Percentiles rank a stretch among this genome's conserved stretches.
These are phyloP conservation scores for Nephrotoma appendiculata DNA, from an alignment of 2,888 invertebrate species.

Conservation along the genomic window DNA sequence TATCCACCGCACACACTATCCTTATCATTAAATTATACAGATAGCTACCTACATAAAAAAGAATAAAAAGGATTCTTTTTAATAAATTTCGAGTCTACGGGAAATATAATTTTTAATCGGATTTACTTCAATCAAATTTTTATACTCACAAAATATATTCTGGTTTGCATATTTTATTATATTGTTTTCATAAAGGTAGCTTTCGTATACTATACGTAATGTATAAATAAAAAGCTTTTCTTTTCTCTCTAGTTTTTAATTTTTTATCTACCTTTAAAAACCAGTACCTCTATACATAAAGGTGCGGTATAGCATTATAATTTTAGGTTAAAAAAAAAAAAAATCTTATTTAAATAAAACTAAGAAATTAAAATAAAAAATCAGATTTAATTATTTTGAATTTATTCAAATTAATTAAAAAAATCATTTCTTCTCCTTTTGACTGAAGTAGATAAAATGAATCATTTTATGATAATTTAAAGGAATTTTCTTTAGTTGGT, in stretches of 20 bases:
- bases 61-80: background rate
- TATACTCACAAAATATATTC: background rate
- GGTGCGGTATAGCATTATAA: background rate
- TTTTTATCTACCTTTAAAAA: background rate
- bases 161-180: background rate
- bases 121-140: background rate
- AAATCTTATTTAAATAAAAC: background rate
- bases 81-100: background rate
- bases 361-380: background rate
- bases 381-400: background rate
- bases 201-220: background rate
- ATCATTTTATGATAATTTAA: background rate
- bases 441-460: background rate
- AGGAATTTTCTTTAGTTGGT: background rate
- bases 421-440: background rate
- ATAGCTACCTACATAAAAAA: background rate
- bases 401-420: background rate
- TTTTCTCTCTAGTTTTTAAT: background rate
- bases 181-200: background rate
- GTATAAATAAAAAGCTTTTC: background rate
- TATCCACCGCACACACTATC: background rate
- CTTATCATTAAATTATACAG: background rate
- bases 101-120: background rate
- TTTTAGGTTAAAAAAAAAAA: background rate
- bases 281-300: background rate